Conservation (phyloP, 2,113 vertebrate genomes). For the Chitala chitala region DNA sequence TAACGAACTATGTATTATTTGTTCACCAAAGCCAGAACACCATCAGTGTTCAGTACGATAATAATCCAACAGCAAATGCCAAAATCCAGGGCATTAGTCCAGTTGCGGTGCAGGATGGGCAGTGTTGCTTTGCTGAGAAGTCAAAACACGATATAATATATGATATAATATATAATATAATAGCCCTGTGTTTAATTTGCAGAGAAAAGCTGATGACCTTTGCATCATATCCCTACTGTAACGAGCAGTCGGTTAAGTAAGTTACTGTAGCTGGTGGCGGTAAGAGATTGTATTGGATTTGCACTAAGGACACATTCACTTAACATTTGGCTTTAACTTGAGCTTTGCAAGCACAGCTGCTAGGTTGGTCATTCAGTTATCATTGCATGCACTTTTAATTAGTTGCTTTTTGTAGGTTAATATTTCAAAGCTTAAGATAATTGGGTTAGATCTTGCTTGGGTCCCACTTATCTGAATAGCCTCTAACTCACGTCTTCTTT, state of each 20-base stretch:
- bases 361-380: neutral
- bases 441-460: neutral
- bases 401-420: neutral
- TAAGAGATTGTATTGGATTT: neutral
- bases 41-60: too few species aligned
- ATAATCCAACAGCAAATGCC: too few species aligned
- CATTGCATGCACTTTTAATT: neutral
- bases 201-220: constrained; percentile 24
- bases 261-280: constrained; percentile 11
- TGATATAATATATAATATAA: neutral
- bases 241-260: constrained; percentile 22
- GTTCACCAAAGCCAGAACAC: too few species aligned
- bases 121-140: too few species aligned
- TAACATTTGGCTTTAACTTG: constrained; percentile 17
- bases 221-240: neutral
- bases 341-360: neutral
- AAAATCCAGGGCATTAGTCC: too few species aligned
- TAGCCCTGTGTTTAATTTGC: neutral
- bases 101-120: too few species aligned
- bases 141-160: neutral
- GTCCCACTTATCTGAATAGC: neutral
- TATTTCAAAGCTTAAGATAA: too few species aligned
- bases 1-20: too few species aligned
- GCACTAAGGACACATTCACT: neutral
- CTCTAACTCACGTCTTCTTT: constrained; percentile 14